Base-by-base conservation (phyloP, 2,113 vertebrate genomes). In the Barbus barbus region DNA sequence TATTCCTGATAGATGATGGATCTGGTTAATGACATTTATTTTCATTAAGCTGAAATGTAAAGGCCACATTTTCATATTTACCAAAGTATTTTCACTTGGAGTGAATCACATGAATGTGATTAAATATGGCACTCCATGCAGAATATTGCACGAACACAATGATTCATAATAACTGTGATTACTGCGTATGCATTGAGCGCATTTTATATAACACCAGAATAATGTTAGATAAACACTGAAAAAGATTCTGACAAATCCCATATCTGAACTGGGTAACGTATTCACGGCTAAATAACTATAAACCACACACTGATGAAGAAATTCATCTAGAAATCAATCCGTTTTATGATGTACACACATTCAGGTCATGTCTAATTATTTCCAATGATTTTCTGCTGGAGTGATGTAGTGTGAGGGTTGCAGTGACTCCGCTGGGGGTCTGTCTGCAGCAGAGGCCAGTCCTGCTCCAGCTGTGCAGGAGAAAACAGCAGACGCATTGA, bases 401-500 rank as follows among this genome's bases (percentile, higher is more conserved):
- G 48, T 41, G 5, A 24, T 41, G 12, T n/a, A 5, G 36, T 58
- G 31, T 56, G 33, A n/a, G 69, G 31, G 13, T 11, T 53, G 65
- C 80, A 58, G 13, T 36, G 18, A 67, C 46, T 65, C 77, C 71
- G 58, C 63, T 53, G 60, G 44, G 53, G 22, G 31, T 65, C 9
- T 28, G 11, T 83, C 38, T 46, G 48, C 7, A n/a, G 41, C 18
- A 65, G 26, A 65, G 67, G 9, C 26, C 69, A 61, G 56, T 61
- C 60, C 28, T n/a, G 60, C n/a, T 33, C 78, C n/a, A 65, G 38
- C 71, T 81, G 48, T 82, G 48, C 36, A 28, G 44, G 71, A 63
- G 33, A 44, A 73, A 73, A 48, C 82, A 86, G 81, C 81, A 79
- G 48, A 48, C 14, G 6, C 18, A 83, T 4, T 33, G 18, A n/a